Evolutionary conservation across 2,888 invertebrate species (phyloP), one percentile per base, ranked within the genome.

Genomic region (Macrophya alboannulata): DNA sequence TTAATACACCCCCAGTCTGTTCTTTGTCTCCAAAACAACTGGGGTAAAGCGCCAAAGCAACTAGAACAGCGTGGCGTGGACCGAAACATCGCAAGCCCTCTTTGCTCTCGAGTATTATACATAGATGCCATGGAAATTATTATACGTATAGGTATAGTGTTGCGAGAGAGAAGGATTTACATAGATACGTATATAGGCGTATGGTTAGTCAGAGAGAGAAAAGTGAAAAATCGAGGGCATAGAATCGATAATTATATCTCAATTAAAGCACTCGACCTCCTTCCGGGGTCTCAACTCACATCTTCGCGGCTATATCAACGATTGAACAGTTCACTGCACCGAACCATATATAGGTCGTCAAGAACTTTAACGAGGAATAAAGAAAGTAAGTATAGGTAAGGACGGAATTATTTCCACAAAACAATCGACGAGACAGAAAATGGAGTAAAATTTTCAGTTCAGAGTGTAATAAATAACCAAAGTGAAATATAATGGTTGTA

Each of bases 251-350:
- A 91, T 91, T 91, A 88, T 88, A 88, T 90, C 89, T 89, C 90
- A 91, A 91, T 91, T 91, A 91, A 91, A 90, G 87, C 86, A 87
- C 89, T 90, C 89, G 91, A 91, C 91, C 91, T 87, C 89, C 87
- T 89, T 91, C 88, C 65, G n/a, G 43, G 40, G 37, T 81, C 40
- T 12, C 21, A 59, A 81, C 77, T 55, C 31, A 48, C 55, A 51
- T 51, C 51, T 10, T 31, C 12, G n/a, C 15, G 21, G 48, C 62
- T 55, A 55, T 55, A 25, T 4, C 9, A 12, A 55, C 31, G 8
- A 77, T 55, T 12, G 51, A 77, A 55, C 77, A 37, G 55, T 55
- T 77, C 68, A 17, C 45, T 74, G 72, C 72, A 40, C 43, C 25
- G 72, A n/a, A 43, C 25, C 55, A 8, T 55, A 40, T 40, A n/a